phyloP scores from a whole-genome alignment of 2,888 invertebrate genomes.

The Epinotia bilunana region DNA sequence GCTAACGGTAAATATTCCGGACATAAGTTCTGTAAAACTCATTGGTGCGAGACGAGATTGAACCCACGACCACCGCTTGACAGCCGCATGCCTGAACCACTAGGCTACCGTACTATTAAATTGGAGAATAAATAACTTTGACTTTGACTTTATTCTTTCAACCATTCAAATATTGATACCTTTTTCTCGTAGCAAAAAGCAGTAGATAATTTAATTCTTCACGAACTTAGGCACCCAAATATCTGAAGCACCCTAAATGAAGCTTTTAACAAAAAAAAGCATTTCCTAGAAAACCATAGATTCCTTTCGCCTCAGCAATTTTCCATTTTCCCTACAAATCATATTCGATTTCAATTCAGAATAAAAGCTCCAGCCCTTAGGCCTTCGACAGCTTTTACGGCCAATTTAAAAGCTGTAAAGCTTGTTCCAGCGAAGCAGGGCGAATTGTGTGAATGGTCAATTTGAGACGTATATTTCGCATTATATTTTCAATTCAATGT shows the following conservation, averaged over 20 bases:
- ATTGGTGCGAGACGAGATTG: too few species aligned
- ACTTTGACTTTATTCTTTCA: too few species aligned
- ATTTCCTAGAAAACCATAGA: not conserved
- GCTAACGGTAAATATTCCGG: too few species aligned
- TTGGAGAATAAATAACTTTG: too few species aligned
- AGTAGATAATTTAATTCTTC: not conserved
- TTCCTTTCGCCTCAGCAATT: not conserved
- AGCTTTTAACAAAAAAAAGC: not conserved
- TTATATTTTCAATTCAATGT: too few species aligned
- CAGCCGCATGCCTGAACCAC: too few species aligned
- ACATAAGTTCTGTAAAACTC: too few species aligned
- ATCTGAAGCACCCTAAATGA: not conserved
- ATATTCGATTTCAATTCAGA: slow-evolving; percentile 32
- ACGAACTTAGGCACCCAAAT: not conserved
- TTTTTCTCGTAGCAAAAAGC: too few species aligned
- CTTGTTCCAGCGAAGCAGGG: not conserved
- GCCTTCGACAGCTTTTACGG: slow-evolving; percentile 24
- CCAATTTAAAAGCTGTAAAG: slow-evolving; percentile 14
- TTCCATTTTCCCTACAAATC: slow-evolving; percentile 16
- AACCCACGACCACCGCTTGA: too few species aligned
- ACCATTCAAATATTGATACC: too few species aligned
- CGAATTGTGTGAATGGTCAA: slow-evolving; percentile 14
- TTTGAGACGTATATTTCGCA: not conserved
- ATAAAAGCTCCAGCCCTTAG: slow-evolving; percentile 19
- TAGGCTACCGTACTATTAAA: too few species aligned